A percentile compares a stretch with the other conserved stretches of the same genome.
These are phyloP conservation scores for Salvelinus fontinalis DNA, from an alignment of 2,113 vertebrate species.

Conservation along the genomic window DNA sequence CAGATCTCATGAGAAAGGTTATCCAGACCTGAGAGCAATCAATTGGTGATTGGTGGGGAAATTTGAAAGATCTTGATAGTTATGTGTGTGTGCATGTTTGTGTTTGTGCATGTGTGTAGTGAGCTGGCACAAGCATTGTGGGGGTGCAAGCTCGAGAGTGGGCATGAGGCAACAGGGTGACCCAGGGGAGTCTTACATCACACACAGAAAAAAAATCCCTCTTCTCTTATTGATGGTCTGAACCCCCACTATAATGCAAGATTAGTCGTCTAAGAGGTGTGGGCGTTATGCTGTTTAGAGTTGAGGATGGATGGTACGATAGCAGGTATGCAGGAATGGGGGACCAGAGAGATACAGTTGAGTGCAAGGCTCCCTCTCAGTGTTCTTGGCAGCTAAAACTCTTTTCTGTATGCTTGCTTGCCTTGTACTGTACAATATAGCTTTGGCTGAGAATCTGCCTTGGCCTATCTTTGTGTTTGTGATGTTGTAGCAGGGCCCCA, in stretches of 20 bases:
- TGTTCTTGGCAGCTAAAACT: conserved; percentile 51
- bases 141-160: conserved; percentile 34
- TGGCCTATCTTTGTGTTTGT: conserved; percentile 8
- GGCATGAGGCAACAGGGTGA: conserved; percentile 44
- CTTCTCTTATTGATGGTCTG: conserved; percentile 38
- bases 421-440: conserved; percentile 5
- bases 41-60: too few relatives aligned
- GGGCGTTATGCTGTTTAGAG: conserved; percentile 53
- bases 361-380: conserved; percentile 44
- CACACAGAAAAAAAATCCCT: conserved; percentile 39
- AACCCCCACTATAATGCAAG: not conserved
- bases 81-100: not conserved
- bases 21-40: not conserved
- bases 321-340: conserved; percentile 41
- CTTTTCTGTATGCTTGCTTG: conserved; percentile 28
- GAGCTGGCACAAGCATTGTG: not conserved
- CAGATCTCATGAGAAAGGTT: conserved; percentile 24
- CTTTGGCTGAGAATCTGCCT: conserved; percentile 30
- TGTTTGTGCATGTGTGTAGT: not conserved
- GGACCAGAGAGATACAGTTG: conserved; percentile 21
- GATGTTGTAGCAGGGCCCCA: conserved; percentile 18
- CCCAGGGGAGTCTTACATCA: conserved; percentile 43
- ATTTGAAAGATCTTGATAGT: too few relatives aligned
- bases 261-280: conserved; percentile 40
- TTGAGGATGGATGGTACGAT: conserved; percentile 44